phyloP scores from a whole-genome alignment of 2,888 invertebrate species.

The Myopa tessellatipennis region DNA sequence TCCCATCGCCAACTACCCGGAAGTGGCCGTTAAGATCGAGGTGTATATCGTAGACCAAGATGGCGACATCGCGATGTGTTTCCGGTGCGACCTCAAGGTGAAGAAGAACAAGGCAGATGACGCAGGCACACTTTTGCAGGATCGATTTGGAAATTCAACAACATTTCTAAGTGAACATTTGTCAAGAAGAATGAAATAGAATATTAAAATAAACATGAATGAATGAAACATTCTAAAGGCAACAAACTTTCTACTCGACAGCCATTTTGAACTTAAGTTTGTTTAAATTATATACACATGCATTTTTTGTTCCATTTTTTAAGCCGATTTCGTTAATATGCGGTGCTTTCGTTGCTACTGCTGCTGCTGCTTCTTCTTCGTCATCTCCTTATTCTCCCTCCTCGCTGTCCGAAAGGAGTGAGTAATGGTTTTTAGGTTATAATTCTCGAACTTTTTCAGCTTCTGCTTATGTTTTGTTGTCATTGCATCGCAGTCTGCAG shows the following conservation, averaged over 20 bases:
- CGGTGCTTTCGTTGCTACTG: neutral
- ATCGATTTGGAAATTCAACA: neutral
- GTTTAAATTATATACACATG: neutral
- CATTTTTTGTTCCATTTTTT: conserved; percentile 2
- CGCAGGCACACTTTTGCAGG: too few species aligned
- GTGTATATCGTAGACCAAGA: conserved; percentile 61
- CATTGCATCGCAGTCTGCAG: conserved; percentile 25
- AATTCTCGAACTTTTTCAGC: conserved; percentile 32
- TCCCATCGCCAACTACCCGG: conserved; percentile 63
- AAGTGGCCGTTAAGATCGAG: conserved; percentile 62
- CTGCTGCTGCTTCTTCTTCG: neutral
- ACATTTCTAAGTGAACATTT: neutral
- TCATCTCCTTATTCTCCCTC: neutral
- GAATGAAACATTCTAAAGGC: neutral
- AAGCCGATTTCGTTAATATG: conserved; percentile 30
- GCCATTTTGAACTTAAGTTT: too few species aligned
- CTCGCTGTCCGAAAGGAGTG: neutral
- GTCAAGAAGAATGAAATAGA: neutral
- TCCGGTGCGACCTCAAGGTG: conserved; percentile 62
- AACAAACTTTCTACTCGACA: too few species aligned
- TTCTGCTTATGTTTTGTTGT: conserved; percentile 31
- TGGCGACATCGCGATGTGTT: conserved; percentile 56
- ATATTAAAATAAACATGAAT: neutral
- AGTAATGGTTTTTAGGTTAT: conserved; percentile 28
- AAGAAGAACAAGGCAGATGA: conserved; percentile 51